Evolutionary conservation across 1,140 invertebrate species (phyloP), one percentile per base, ranked within the genome.

Genomic region (Thaumatotibia leucotreta): DNA sequence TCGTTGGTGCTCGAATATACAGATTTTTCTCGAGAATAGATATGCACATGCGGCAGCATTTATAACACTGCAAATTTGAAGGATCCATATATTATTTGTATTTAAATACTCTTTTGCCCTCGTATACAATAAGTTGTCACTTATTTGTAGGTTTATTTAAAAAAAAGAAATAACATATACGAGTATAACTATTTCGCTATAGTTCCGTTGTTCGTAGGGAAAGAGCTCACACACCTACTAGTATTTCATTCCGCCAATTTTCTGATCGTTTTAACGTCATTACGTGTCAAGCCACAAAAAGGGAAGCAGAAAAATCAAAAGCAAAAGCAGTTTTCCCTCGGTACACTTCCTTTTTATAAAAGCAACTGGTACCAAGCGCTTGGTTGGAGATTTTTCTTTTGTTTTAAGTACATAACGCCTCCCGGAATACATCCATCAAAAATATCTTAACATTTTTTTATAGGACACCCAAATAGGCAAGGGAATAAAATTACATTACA

Each of bases 191-290:
- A 4, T 39, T 10, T 39, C 3, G 10, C 33, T 39, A 22, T 22
- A 24, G 49, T 22, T 20, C 23, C 23, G 49, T 11, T 9, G 6
- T 52, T 20, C 50, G 22, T 5, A 3, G n/a, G 10, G 5, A 39
- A 39, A 33, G n/a, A n/a, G n/a, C n/a, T n/a, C n/a, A n/a, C n/a
- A n/a, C n/a, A n/a, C n/a, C n/a, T n/a, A n/a, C n/a, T 39, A 5
- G 11, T 39, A 17, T 74, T 64, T 71, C 73, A 77, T 84, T 84
- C 74, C 76, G 79, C 85, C 77, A 82, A 77, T 76, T 79, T 14
- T 77, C 75, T 74, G 68, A 52, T 45, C 64, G 33, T 67, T 69
- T 66, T 68, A 24, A 24, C 50, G 50, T 65, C 29, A 67, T 33
- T 65, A 45, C 14, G 52, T 11, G 22, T 23, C 35, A 52, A 24